Evolutionary conservation across 2,113 vertebrate genomes (phyloP), one percentile per base, ranked within the genome.

Genomic region (Gallinago media): DNA sequence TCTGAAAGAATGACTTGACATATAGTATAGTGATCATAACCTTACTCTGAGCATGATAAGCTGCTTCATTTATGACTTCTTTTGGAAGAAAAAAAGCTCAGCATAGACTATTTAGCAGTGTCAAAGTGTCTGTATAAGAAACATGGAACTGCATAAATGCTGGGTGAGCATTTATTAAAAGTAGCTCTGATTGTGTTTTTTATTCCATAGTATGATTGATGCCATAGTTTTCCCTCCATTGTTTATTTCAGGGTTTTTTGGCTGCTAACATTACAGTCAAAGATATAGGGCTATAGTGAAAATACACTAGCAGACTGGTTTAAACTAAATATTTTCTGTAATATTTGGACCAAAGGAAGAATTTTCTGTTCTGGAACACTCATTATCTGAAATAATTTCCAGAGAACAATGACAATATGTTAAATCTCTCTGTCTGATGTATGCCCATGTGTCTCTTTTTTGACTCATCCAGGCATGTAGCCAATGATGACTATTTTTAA

Each of bases 1-100:
- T 56, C 87, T 92, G 77, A 90, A 94, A 94, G 81, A 88, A 94
- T 94, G 77, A 76, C 65, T 96, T 95, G 95, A 91, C 94, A 58
- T 34, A 55, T 12, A 88, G 85, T 88, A 80, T 62, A 87, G 75
- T 61, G 73, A 94, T 89, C 71, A 89, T 80, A 95, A 88, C 77
- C 75, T 88, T 83, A 56, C 63, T 94, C 63, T 66, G 70, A 94
- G 86, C 55, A 79, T 14, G 52, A 92, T 61, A 85, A 83, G 19
- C 80, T 93, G 79, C 89, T 96, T 95, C 93, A 96, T 93, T 84
- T 94, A 84, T 94, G 55, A 75, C 49, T 88, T 73, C 54, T 95
- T 86, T 70, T 5, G 19, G 70, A 80, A 65, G 27, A 93, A 56
- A 55, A 59, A 85, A 89, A 75, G 87, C 49, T 56, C 87, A 75